A percentile compares a stretch with the other conserved stretches of the same genome.
These are phyloP conservation scores for Peromyscus californicus DNA, from an alignment of 2,113 vertebrate species.

Conservation along the genomic window DNA sequence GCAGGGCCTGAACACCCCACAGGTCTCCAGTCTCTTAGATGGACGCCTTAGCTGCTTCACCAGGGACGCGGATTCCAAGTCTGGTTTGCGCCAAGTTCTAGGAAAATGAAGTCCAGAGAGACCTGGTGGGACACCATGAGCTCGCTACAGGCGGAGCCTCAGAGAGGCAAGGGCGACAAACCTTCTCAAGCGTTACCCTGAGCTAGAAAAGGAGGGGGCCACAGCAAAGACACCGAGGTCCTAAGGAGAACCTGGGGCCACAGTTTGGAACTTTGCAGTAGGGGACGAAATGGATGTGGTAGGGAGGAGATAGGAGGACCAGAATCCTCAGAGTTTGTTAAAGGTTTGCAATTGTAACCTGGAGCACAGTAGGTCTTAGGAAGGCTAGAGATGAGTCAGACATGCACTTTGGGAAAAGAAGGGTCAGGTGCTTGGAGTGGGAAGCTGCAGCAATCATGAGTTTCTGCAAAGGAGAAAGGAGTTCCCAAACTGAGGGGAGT, in stretches of 20 bases:
- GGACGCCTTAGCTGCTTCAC: not conserved
- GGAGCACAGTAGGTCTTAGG: not conserved
- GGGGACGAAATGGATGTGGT: not conserved
- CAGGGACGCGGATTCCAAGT: not conserved
- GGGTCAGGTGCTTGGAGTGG: not conserved
- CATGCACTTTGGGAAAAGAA: not conserved
- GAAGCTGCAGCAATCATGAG: not conserved
- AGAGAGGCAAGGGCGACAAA: not conserved
- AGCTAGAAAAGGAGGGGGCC: fast-evolving
- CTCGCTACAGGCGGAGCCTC: not conserved
- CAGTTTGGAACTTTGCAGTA: not conserved
- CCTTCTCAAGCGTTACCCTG: not conserved
- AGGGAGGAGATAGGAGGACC: not conserved
- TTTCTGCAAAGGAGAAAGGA: not conserved
- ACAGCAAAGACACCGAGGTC: not conserved
- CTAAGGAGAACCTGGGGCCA: not conserved
- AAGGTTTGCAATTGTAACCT: not conserved
- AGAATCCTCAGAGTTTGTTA: not conserved
- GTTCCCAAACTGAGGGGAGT: not conserved
- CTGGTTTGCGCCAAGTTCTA: not conserved
- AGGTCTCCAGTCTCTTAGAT: not conserved
- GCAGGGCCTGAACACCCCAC: not conserved
- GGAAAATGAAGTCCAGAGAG: not conserved
- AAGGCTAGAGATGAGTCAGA: not conserved
- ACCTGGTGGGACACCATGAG: not conserved